phyloP scores from a whole-genome alignment of 2,113 vertebrate species.

The Xenus cinereus region DNA sequence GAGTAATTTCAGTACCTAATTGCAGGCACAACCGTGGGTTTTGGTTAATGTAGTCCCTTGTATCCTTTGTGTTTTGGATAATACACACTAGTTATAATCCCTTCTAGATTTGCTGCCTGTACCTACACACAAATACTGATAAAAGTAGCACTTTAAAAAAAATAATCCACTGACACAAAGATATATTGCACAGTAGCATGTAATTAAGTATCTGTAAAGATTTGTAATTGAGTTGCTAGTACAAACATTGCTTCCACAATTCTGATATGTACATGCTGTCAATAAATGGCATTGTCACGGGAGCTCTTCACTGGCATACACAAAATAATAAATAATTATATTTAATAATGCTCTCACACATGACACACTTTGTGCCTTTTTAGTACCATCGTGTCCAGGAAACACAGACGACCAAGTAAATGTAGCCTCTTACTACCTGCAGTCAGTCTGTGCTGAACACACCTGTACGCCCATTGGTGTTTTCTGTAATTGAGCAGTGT shows the following conservation, averaged over 20 bases:
- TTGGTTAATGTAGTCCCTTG: not conserved
- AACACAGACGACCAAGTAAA: too few relatives aligned
- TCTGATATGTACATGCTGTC: not conserved
- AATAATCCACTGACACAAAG: not conserved
- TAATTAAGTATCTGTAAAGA: not conserved
- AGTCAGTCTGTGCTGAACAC: not conserved
- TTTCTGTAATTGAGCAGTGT: accelerated
- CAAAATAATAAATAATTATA: not conserved
- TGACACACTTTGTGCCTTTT: not conserved
- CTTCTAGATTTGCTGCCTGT: not conserved
- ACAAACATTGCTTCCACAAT: accelerated
- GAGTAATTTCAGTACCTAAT: not conserved
- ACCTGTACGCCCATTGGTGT: accelerated
- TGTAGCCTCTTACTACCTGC: accelerated
- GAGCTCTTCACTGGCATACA: not conserved
- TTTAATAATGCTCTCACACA: not conserved
- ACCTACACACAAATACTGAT: too few relatives aligned
- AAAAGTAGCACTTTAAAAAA: not conserved
- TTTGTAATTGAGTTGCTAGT: not conserved
- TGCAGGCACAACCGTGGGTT: not conserved
- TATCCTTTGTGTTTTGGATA: not conserved
- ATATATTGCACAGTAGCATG: not conserved
- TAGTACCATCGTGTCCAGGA: too few relatives aligned
- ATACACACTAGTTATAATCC: accelerated
- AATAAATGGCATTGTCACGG: not conserved